Evolutionary conservation across 2,888 invertebrate genomes (phyloP), one percentile per base, ranked within the genome.

Genomic region (Sarcophaga carnaria): DNA sequence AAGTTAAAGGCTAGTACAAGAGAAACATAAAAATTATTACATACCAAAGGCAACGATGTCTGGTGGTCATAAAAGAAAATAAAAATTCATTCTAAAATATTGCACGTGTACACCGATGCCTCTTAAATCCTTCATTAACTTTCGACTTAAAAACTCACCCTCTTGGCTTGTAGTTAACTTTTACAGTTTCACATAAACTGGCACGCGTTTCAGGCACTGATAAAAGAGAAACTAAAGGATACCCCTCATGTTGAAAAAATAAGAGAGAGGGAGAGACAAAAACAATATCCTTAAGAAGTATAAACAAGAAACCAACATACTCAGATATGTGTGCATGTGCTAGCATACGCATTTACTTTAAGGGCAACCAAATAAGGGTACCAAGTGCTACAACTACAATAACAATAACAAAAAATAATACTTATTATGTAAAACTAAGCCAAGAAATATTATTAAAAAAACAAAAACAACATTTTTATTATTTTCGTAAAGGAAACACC

Each of bases 401-500:
- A 49, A 66, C 14, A 54, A 77, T 6, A 37, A 37, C 37, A 62
- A 62, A 60, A 49, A 74, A 59, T 74, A 69, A 49, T 70, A 20
- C 45, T 45, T 74, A 79, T 82, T 84, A 87, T 84, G 87, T 87
- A 84, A 87, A 84, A 87, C 72, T 87, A 84, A 84, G 81, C 66
- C 75, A 79, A 81, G 64, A 83, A 86, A 80, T 75, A 49, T 72
- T 75, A 69, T 37, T 59, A 69, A 69, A 49, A 79, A 76, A 27
- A 79, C 67, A n/a, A 49, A 63, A 78, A 63, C 63, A 69, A 75
- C 79, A 47, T 71, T 72, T 80, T 81, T 54, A 54, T 81, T 54
- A 17, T 54, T 49, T 49, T 17, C 17, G 54, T 54, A 17, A 63
- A 84, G 84, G 81, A 87, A 87, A 87, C 87, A 87, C 87, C 87